Evolutionary conservation across 2,888 invertebrate genomes (phyloP), one percentile per base, ranked within the genome.

Genomic region (Salticus scenicus): DNA sequence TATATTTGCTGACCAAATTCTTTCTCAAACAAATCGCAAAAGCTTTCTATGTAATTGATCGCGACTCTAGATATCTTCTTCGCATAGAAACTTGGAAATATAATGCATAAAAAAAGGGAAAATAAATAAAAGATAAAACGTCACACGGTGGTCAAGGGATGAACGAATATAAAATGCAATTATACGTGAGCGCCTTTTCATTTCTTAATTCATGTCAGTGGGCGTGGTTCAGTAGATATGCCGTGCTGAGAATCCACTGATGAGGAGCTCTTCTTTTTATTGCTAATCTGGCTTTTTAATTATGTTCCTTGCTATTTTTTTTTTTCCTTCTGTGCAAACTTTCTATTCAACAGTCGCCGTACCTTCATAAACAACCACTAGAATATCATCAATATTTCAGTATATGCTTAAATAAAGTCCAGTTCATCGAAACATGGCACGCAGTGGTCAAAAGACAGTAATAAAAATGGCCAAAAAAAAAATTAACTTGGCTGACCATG

Each of bases 121-220:
- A 63, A 64, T 37, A 69, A 12, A 64, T 20, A 69, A 66, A 75
- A 64, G 24, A 67, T 47, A 64, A 63, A 41, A 37, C 30, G 41
- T 76, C 78, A 28, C 70, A 78, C 70, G 24, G 28, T 8, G 17
- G 24, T 27, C 67, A 57, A 57, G 76, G 70, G 76, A 76, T 82
- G 75, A 64, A 70, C 69, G 82, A 82, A 82, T 82, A 82, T 82
- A 82, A 82, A 82, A 82, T 82, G 82, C 82, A 82, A 82, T 82
- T 82, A 82, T 41, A 71, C 28, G 20, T 37, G 73, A 66, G 63
- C 69, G 67, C 75, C 74, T 64, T 75, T 75, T 70, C 75, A 82
- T 82, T 82, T 71, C 82, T 82, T 82, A 82, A 82, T 82, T 82
- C 82, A 75, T 57, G 66, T 30, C 51, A 31, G 20, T 71, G 71